Conservation (phyloP, 2,888 invertebrate species). For the Rhopalosiphum nymphaeae region DNA sequence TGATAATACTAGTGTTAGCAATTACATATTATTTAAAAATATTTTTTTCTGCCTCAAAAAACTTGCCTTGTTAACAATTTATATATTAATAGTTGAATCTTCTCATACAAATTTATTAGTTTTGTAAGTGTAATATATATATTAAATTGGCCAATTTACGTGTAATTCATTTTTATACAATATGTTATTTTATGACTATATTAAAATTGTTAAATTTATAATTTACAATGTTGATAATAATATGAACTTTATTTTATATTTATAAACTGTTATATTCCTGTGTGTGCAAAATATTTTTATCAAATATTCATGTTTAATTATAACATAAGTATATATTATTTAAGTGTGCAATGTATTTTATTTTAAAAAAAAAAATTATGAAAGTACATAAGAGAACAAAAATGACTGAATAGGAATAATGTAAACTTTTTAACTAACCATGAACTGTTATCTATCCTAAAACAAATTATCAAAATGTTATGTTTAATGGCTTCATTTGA, state of each 20-base stretch:
- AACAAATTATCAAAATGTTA: not conserved
- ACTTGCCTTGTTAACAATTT: not conserved
- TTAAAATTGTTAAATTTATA: constrained; percentile 23
- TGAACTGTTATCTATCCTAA: not conserved
- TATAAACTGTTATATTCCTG: constrained; percentile 20
- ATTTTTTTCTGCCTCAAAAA: not conserved
- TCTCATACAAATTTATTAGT: not conserved
- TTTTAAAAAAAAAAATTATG: not conserved
- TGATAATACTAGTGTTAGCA: not conserved
- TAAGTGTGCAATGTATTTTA: not conserved
- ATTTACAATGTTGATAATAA: constrained; percentile 22
- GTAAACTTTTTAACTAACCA: constrained; percentile 12
- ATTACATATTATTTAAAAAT: not conserved
- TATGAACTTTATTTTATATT: constrained; percentile 27
- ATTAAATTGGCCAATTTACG: not conserved
- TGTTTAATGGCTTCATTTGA: not conserved
- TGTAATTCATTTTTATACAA: constrained; percentile 23
- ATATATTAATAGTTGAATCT: not conserved
- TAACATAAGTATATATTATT: constrained; percentile 12
- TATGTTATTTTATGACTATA: constrained; percentile 25
- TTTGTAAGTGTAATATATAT: not conserved
- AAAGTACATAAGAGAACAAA: constrained; percentile 2
- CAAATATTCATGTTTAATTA: not conserved
- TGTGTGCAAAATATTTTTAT: constrained; percentile 23
- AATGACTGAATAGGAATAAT: constrained; percentile 49